Percentiles rank a stretch among this genome's conserved stretches.
Evolutionary conservation across 2,888 invertebrate species (phyloP).

Genomic region (Uropetala carovei): DNA sequence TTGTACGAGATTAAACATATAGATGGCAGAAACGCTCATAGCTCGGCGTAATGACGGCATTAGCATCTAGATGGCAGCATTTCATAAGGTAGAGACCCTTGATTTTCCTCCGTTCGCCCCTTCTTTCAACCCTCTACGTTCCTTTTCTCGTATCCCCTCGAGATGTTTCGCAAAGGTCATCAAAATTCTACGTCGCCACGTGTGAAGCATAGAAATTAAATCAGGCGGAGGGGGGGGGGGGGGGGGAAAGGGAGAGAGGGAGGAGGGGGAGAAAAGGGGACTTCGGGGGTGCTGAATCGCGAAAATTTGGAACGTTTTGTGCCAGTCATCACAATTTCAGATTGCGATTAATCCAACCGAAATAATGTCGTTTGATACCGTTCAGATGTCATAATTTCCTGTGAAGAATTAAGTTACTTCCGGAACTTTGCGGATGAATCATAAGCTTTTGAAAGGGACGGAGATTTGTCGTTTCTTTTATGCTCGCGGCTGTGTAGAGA

Average conservation of each 20-base stretch:
- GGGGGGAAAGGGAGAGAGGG: no score
- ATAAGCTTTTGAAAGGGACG: background rate
- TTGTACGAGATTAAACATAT: background rate
- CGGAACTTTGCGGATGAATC: slow-evolving; percentile 20
- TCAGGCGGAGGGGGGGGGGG: background rate
- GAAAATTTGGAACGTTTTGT: slow-evolving; percentile 34
- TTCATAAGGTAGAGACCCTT: background rate
- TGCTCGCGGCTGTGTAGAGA: background rate
- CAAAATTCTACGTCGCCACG: slow-evolving; percentile 19
- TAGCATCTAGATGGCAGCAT: background rate
- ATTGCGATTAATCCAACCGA: slow-evolving; percentile 35
- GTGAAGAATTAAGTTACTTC: slow-evolving; percentile 42
- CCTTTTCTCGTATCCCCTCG: background rate
- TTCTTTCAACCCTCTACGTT: background rate
- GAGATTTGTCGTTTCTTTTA: background rate
- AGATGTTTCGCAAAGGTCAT: background rate
- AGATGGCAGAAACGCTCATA: background rate
- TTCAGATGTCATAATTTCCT: slow-evolving; percentile 47
- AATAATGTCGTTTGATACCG: slow-evolving; percentile 34
- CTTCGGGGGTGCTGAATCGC: slow-evolving; percentile 21
- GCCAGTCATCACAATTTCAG: slow-evolving; percentile 36
- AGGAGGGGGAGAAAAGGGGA: background rate
- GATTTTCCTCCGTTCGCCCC: background rate
- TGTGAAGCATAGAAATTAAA: slow-evolving; percentile 22
- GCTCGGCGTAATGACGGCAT: background rate